A percentile compares a stretch with the other conserved stretches of the same genome.
Conservation (phyloP, 2,888 invertebrate genomes). For the Chrysina gloriosa region DNA sequence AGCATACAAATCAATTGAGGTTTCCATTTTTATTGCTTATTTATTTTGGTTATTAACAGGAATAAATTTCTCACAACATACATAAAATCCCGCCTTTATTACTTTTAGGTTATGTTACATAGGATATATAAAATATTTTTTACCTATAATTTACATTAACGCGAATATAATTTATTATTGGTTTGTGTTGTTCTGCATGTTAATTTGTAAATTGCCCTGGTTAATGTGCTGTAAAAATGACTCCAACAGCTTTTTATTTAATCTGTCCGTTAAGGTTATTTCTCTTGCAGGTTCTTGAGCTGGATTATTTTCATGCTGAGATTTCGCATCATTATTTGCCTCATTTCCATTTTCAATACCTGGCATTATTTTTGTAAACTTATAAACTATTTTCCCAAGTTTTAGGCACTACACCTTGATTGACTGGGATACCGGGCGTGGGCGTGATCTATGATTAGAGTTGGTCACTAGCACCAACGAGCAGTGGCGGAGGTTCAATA, state of each 20-base stretch:
- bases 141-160: no score
- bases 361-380: no score
- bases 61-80: no score
- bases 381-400: no score
- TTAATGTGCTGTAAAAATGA: slow-evolving; percentile 74
- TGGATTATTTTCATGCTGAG: neutral
- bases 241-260: slow-evolving; percentile 75
- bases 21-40: slow-evolving; percentile 50
- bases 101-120: slow-evolving; percentile 51
- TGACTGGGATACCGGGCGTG: no score
- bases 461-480: no score
- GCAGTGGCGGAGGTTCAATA: no score
- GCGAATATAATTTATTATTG: slow-evolving; percentile 5
- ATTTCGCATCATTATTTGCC: neutral
- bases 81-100: slow-evolving; percentile 37
- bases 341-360: slow-evolving; percentile 15
- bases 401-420: no score
- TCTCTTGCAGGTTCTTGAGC: slow-evolving; percentile 48
- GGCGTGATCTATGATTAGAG: no score
- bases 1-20: slow-evolving; percentile 48
- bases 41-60: no score
- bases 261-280: slow-evolving; percentile 72
- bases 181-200: slow-evolving; percentile 24
- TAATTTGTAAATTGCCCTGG: slow-evolving; percentile 39
- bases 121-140: no score